These are phyloP conservation scores for Neofelis nebulosa DNA, from an alignment of 2,113 vertebrate genomes.

Conservation along the genomic window DNA sequence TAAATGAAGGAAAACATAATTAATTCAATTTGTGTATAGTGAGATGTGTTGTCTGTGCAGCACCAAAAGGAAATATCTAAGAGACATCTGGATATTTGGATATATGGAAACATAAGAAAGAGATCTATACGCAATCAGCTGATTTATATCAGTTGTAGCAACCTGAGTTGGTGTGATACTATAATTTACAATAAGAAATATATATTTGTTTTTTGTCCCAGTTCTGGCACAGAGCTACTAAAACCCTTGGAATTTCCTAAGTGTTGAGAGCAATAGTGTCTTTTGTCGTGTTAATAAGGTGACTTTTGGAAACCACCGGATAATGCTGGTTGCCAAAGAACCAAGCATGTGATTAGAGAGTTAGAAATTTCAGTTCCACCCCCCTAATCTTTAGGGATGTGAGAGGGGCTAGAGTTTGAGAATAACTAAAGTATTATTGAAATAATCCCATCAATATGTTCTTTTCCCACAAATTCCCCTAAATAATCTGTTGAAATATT, in stretches of 20 bases:
- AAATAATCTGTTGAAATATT: background rate
- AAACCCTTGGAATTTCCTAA: background rate
- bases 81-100: background rate
- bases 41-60: background rate
- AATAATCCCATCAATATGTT: background rate
- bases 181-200: background rate
- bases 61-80: background rate
- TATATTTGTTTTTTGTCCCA: background rate
- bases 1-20: background rate
- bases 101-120: background rate
- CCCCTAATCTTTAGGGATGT: background rate
- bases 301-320: background rate
- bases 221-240: background rate
- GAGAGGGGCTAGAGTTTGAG: background rate
- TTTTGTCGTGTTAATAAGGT: background rate
- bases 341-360: background rate
- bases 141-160: background rate
- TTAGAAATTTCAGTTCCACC: background rate
- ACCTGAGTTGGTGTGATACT: background rate
- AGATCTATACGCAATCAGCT: background rate
- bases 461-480: background rate
- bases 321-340: background rate
- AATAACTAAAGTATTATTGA: background rate
- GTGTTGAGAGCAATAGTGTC: background rate
- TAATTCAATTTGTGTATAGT: background rate